Conservation (phyloP, 2,888 invertebrate genomes). For the Drosophila stalkeri region DNA sequence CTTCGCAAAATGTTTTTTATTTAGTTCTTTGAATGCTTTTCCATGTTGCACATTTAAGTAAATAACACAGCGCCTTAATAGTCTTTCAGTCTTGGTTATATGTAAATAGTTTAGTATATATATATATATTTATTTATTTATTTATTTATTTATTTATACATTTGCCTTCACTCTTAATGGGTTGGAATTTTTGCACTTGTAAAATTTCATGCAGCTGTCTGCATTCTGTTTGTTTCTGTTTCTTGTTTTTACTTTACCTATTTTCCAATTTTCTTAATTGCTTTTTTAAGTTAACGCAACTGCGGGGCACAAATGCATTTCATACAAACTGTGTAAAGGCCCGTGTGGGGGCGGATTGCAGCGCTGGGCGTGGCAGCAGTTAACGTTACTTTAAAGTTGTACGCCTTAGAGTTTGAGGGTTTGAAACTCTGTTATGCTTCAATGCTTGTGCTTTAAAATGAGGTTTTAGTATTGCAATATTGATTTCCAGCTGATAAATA, state of each 20-base stretch:
- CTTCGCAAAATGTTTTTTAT: conserved; percentile 6
- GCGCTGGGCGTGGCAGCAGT: background rate
- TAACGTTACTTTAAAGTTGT: conserved; percentile 10
- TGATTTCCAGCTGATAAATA: background rate
- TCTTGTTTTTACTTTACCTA: conserved; percentile 11
- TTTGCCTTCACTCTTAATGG: conserved; percentile 10
- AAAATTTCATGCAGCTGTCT: conserved; percentile 28
- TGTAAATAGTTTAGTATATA: conserved; percentile 9
- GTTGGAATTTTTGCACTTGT: conserved; percentile 17
- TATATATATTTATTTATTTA: background rate
- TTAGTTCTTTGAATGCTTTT: conserved; percentile 7
- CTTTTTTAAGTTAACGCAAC: conserved; percentile 33
- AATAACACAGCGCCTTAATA: background rate
- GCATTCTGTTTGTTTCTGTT: conserved; percentile 19
- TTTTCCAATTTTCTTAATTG: conserved; percentile 59
- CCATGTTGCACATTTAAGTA: background rate
- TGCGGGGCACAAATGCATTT: conserved; percentile 39
- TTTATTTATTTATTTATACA: background rate
- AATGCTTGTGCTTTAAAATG: background rate
- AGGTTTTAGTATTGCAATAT: background rate
- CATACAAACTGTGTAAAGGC: conserved; percentile 2
- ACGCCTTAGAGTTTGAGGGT: background rate
- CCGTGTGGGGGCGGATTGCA: background rate
- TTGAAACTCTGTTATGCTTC: background rate
- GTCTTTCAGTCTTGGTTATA: background rate